Base-by-base conservation (phyloP, 2,113 vertebrate genomes). In the Xenotilapia flavipinnis region DNA sequence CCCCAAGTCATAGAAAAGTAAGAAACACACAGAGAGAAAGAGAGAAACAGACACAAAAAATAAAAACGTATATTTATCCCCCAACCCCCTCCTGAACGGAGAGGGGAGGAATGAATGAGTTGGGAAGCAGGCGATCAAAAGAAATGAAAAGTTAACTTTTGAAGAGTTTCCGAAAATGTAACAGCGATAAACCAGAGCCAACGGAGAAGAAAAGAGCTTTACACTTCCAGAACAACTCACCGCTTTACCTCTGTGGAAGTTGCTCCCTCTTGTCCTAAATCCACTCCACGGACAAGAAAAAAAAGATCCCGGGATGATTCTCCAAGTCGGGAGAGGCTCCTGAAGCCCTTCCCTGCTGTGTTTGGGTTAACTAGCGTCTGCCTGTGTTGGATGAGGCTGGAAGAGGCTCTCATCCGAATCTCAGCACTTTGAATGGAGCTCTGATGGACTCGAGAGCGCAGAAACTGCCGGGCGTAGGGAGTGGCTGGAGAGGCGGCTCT, bases 401-500 rank as follows among this genome's bases (percentile, higher is more conserved):
- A 90, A 58, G 92, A 84, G 90, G 86, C 88, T 93, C 93, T 92
- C 91, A 89, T 89, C 91, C 62, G 82, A 81, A 89, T 55, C 87
- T 87, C 51, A 49, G 90, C 85, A 73, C 92, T 91, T 83, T 93
- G 90, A 92, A 89, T 93, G 90, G 87, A 91, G 88, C 89, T 93
- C 58, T 79, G 83, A 33, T 82, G 91, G 94, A 89, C 86, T 38
- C 40, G 81, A 77, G 90, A 85, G 90, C 51, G 85, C 53, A 55
- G 86, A 84, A 79, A 87, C 87, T 87, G 80, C 90, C 87, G 89
- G 93, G 90, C 82, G 87, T 45, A 87, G 94, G 94, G 95, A 95
- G 95, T 92, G 94, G 94, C 94, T 93, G 91, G 51, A 93, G 89
- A 90, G 85, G 93, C 93, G 94, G 92, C 89, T 84, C 90, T 90